These are phyloP conservation scores for Auanema sp. DNA, from an alignment of 2,888 invertebrate genomes.

Conservation along the genomic window DNA sequence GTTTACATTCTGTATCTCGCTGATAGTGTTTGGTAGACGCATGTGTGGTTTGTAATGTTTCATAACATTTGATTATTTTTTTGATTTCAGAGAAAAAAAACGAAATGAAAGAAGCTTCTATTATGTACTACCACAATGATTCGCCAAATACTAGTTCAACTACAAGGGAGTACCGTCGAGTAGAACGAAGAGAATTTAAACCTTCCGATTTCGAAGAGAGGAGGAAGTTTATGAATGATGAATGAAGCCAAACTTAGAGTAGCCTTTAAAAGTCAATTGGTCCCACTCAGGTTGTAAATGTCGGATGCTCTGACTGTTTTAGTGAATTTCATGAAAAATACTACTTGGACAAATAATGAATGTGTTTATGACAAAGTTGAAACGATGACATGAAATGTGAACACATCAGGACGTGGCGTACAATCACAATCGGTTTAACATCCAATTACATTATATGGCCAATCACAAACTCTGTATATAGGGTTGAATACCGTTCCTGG, in stretches of 20 bases:
- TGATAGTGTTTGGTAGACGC: not conserved
- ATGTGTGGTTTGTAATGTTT: not conserved
- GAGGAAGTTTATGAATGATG: conserved; percentile 32
- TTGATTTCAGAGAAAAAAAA: conserved; percentile 4
- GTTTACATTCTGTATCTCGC: conserved; percentile 21
- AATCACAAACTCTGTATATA: not conserved
- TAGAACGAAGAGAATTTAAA: conserved; percentile 39
- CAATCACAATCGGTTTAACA: no score
- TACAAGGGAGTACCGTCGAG: conserved; percentile 35
- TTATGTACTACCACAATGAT: conserved; percentile 42
- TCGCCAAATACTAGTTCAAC: conserved; percentile 38
- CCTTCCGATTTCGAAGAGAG: conserved; percentile 42
- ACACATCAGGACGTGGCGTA: no score
- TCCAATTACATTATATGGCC: not conserved
- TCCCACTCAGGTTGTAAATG: no score
- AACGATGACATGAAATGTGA: no score
- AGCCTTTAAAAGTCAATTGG: no score
- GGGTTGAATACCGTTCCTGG: not conserved
- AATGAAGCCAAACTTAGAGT: conserved; percentile 9
- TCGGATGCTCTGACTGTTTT: no score
- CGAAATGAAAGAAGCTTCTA: conserved; percentile 31
- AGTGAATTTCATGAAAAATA: no score
- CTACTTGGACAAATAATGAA: no score
- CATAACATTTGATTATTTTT: not conserved
- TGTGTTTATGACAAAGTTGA: no score